Base-by-base conservation (phyloP, 1,140 invertebrate species). In the Ips nitidus region DNA sequence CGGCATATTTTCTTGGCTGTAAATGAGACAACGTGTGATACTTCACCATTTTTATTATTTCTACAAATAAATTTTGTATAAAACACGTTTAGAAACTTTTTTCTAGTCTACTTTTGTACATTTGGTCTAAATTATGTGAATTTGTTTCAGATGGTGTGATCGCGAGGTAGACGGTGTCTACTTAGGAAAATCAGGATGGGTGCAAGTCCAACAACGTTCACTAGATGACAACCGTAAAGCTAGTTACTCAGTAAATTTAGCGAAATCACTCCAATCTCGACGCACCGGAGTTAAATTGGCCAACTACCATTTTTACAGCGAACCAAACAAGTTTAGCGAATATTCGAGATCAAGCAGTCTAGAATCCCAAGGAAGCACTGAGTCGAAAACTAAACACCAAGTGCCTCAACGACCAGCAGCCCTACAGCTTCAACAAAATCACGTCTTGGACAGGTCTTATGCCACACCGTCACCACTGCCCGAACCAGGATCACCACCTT, bases 141-240 rank as follows among this genome's bases (percentile, higher is more conserved):
- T 22, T 22, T 6, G 1, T 50, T 50, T 22, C 45, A 50, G 85
- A 66, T 87, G 86, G 86, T 85, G 84, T 75, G 85, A 87, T 68
- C 76, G 82, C 2, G 85, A 87, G 73, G 85, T 87, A 0, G 84
- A 86, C 71, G 85, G 85, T 2, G 85, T 86, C 3, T 87, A 85
- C 70, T 71, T 87, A 3, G 84, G 83, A 1, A 78, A 84, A 62
- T 86, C 85, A 0, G 86, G 85, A 2, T 86, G 85, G 85, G 85
- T 86, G 79, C 85, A 87, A 69, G 85, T 87, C 0, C 85, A 86
- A 63, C 85, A 86, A 62, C 76, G 83, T 37, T 87, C 86, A 0
- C 71, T 86, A 7, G 85, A 86, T 71, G 85, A 85, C 41, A 85
- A 83, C 66, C 76, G 83, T 1, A 77, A 81, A 42, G 75, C 65